Conservation (phyloP, 2,113 vertebrate species). For the Campylomormyrus numenius region DNA sequence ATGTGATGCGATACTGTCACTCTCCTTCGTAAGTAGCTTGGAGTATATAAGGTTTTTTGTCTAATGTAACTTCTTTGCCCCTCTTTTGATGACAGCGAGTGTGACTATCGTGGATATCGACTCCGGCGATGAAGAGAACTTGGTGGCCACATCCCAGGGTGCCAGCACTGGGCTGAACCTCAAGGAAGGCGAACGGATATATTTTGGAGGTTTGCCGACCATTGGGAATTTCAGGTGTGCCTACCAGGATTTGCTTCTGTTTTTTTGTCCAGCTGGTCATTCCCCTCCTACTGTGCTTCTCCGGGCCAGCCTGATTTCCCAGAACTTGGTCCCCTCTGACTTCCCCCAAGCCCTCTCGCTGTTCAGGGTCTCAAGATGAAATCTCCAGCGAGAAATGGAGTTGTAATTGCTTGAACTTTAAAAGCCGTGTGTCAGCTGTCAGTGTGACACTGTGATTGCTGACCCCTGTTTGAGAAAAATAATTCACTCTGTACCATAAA, state of each 20-base stretch:
- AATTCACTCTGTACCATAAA: background rate
- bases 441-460: background rate
- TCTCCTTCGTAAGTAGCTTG: background rate
- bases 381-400: background rate
- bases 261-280: background rate
- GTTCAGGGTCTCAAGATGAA: background rate
- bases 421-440: background rate
- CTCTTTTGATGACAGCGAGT: constrained; percentile 59
- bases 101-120: constrained; percentile 80
- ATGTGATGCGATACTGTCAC: background rate
- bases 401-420: constrained; percentile 6
- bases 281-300: background rate
- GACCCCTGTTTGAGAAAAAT: constrained; percentile 4
- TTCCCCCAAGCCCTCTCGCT: background rate
- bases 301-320: background rate
- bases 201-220: constrained; percentile 88
- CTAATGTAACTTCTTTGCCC: background rate
- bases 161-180: constrained; percentile 87
- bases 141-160: constrained; percentile 68
- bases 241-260: background rate
- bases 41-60: background rate
- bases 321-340: background rate
- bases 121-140: constrained; percentile 70
- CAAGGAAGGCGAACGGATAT: constrained; percentile 82
- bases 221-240: constrained; percentile 83